Conservation (phyloP, 2,113 vertebrate species). For the Hippocampus abdominalis region DNA sequence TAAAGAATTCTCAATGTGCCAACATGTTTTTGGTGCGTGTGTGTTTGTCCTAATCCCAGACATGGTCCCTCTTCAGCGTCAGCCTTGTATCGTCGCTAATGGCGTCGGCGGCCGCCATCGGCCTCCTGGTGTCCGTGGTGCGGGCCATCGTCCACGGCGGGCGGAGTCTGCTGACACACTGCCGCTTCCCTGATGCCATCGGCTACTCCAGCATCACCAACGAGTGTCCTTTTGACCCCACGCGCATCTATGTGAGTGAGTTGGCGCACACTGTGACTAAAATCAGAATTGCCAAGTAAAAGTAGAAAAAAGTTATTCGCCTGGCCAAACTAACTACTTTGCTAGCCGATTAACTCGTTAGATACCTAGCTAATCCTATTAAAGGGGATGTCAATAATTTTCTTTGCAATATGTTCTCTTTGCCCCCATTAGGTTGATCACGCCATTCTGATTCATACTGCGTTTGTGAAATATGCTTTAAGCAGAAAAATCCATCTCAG, state of each 20-base stretch:
- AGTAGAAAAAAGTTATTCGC: background rate
- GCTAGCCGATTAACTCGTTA: no score
- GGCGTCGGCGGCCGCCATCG: conserved; percentile 74
- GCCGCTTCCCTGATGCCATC: conserved; percentile 55
- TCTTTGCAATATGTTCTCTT: no score
- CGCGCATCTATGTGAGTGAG: conserved; percentile 79
- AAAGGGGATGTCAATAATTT: no score
- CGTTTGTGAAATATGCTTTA: no score
- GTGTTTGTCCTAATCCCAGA: conserved; percentile 59
- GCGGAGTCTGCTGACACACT: conserved; percentile 76
- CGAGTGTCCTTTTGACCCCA: conserved; percentile 88
- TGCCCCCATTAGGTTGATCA: no score
- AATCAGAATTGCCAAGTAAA: background rate
- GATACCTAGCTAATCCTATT: no score
- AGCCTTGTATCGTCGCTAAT: conserved; percentile 69
- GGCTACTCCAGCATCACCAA: conserved; percentile 63
- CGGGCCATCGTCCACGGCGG: conserved; percentile 75
- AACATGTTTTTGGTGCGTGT: background rate
- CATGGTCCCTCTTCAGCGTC: conserved; percentile 71
- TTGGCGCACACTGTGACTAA: background rate
- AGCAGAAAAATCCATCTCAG: no score
- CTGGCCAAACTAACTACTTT: background rate
- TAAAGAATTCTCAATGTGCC: no score
- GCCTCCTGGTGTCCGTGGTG: conserved; percentile 72
- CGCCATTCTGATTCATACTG: no score